Base-by-base conservation (phyloP, 2,113 vertebrate species). In the Megaceryle maxima region DNA sequence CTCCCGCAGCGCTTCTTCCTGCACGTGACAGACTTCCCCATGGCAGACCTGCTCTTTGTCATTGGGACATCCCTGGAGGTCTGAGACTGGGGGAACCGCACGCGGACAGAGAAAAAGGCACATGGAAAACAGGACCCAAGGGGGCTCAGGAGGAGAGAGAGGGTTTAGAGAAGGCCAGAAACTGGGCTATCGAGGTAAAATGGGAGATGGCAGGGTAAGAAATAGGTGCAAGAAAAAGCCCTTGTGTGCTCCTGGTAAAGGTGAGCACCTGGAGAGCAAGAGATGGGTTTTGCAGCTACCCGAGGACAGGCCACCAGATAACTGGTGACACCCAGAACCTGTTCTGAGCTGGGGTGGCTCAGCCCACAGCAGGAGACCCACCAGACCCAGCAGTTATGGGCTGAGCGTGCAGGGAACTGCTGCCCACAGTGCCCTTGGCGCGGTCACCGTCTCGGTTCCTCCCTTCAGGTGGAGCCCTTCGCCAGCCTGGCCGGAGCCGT, bases 1-100 rank as follows among this genome's bases (percentile, higher is more conserved):
- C 98, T 99, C 62, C 99, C 99, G 0, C 96, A 60, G 55, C 97
- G 98, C 62, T 99, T 99, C 97, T 87, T 99, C 64, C 98, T 98
- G 63, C 98, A 99, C 41, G 17, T 99, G 62, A 94, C 93, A 3
- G 99, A 99, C 91, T 99, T 99, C 87, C 99, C 99, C 2, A 59
- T 97, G 92, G 99, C 99, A 6, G 99, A 99, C 85, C 98, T 99
- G 77, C 98, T 99, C 25, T 97, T 99, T 37, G 28, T 99, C 97
- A 99, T 99, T 46, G 99, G 99, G 6, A 99, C 99, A 0, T 99
- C 99, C 16, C 98, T 99, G 88, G 99, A 99, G 99, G 99, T 99
- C 66, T 86, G 98, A 33, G 14, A 21, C 15, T 13, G 8, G 31
- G 69, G 67, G 43, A 39, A 41, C 44, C 39, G 9, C 0, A 4